phyloP scores from a whole-genome alignment of 2,888 invertebrate genomes.

The Fragum fragum region DNA sequence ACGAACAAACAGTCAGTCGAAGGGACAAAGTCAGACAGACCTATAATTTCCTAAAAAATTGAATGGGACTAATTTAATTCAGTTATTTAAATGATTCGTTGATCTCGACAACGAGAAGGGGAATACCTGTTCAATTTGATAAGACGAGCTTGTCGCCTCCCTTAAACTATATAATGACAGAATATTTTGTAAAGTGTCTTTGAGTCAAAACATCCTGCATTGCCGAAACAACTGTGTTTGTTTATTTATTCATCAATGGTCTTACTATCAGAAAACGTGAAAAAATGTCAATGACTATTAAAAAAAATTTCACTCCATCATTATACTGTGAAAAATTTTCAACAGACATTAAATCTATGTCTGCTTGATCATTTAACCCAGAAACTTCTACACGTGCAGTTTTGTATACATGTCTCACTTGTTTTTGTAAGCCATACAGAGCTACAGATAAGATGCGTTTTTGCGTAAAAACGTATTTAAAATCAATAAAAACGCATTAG shows the following conservation, averaged over 20 bases:
- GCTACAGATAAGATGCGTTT: no score
- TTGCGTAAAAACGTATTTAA: slow-evolving; percentile 43
- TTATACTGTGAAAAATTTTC: slow-evolving; percentile 40
- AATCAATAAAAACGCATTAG: slow-evolving; percentile 40
- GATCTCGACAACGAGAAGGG: no score
- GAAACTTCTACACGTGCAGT: slow-evolving; percentile 49
- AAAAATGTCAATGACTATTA: slow-evolving; percentile 49
- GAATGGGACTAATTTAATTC: no score
- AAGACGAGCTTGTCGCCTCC: no score
- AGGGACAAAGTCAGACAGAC: no score
- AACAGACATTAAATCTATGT: slow-evolving; percentile 45
- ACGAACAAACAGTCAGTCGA: no score
- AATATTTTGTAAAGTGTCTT: slow-evolving; percentile 30
- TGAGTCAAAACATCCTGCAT: no score
- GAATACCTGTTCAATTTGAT: no score
- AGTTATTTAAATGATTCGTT: no score
- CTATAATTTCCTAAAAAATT: no score
- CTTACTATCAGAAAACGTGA: slow-evolving; percentile 46
- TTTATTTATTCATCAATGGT: slow-evolving; percentile 42
- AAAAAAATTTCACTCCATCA: slow-evolving; percentile 45
- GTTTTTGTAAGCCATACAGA: slow-evolving; percentile 52
- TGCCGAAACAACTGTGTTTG: slow-evolving; percentile 32
- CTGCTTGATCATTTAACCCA: slow-evolving; percentile 38
- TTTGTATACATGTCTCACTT: slow-evolving; percentile 36
- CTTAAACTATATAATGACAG: no score